phyloP scores from a whole-genome alignment of 2,113 vertebrate genomes.

The Hippolais icterina region DNA sequence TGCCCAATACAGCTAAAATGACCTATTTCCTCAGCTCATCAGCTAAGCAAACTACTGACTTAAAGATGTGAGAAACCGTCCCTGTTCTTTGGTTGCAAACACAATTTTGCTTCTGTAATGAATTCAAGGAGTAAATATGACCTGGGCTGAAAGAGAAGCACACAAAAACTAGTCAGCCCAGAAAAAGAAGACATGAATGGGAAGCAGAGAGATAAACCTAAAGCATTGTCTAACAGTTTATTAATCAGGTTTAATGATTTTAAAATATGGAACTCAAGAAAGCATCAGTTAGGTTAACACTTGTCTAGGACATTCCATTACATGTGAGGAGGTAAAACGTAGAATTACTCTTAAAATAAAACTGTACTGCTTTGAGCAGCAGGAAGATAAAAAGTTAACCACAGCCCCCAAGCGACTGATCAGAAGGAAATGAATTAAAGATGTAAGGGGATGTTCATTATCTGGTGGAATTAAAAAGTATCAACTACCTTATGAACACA shows the following conservation, averaged over 20 bases:
- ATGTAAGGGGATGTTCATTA: neutral
- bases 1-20: slow-evolving; percentile 25
- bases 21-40: slow-evolving; percentile 43
- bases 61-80: slow-evolving; percentile 1
- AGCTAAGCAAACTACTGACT: slow-evolving; percentile 46
- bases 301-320: neutral
- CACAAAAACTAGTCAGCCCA: neutral
- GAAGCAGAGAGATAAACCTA: neutral
- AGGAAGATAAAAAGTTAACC: neutral
- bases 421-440: neutral
- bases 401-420: neutral
- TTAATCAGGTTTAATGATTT: neutral
- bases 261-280: neutral
- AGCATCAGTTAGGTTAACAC: neutral
- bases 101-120: neutral
- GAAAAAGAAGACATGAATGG: neutral
- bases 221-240: neutral
- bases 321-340: neutral
- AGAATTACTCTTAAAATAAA: neutral
- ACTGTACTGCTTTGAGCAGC: neutral
- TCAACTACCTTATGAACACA: neutral
- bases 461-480: neutral
- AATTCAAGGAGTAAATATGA: neutral
- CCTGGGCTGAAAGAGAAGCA: neutral
- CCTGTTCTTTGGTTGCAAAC: neutral